Base-by-base conservation (phyloP, 2,797 vertebrate species). In the Trachops cirrhosus region DNA sequence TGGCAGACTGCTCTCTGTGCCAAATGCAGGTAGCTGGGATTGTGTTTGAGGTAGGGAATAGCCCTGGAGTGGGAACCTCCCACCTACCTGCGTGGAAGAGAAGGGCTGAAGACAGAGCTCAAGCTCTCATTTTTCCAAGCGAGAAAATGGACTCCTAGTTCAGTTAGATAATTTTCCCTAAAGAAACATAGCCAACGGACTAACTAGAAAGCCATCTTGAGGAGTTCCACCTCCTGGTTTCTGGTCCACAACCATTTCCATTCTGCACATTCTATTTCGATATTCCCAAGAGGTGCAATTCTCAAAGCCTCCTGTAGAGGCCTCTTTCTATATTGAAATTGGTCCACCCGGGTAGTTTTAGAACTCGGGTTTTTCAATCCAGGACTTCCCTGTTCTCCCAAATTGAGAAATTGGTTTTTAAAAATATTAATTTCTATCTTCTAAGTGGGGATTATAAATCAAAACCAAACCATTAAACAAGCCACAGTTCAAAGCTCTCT, bases 351-450 rank as follows among this genome's bases (percentile, higher is more conserved):
- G 21, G 10, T 22, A 52, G 50, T 75, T 75, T 90, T 15, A 92
- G 57, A 75, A 89, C 44, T 64, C 3, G 34, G 9, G 9, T 32
- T 64, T 95, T 90, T 50, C 21, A 34, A 4, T 57, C 24, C 68
- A 59, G 37, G 68, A 75, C 37, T 41, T 90, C 34, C 37, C 19
- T 64, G 5, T 8, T 19, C 19, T 79, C n/a, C 52, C 16, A 89
- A 88, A 83, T 68, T 34, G 32, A 92, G 59, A 87, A 85, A 44
- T 29, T 74, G 5, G 8, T 54, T 75, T 94, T 82, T 32, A 8
- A 26, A 59, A 95, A 83, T 44, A 67, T 34, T 52, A 71, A 77
- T 87, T 87, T 89, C 32, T 59, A 8, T 90, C 41, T 78, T 93
- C 37, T 70, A 80, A 62, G 8, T 84, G 29, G 62, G 6, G 22